Evolutionary conservation across 2,888 invertebrate genomes (phyloP), one percentile per base, ranked within the genome.

Genomic region (Parnassius apollo): DNA sequence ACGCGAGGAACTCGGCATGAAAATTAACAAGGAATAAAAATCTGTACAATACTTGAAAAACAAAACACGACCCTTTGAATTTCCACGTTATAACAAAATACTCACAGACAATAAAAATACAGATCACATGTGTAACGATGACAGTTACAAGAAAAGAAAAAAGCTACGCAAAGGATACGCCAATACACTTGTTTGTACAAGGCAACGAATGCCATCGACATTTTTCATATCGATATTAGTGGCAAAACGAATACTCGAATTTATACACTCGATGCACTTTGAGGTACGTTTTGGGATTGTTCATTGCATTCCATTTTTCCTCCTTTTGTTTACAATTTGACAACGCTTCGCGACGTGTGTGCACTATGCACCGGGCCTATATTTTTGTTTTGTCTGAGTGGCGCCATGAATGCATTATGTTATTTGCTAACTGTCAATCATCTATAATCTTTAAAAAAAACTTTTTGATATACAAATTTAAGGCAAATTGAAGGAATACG

Each of bases 341-440:
- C 66, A 60, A 66, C 65, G 65, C 72, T 72, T 67, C 69, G 69
- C 70, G 71, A 70, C 71, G 69, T 73, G 71, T 68, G 71, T 68
- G 60, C 35, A 35, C 56, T 68, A 70, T 68, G 60, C 35, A 35
- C 56, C 54, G 68, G 68, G 66, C 64, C 66, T 64, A 58, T 66
- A 55, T 66, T 75, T 77, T 75, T 77, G 71, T 75, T 75, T 73
- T 71, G 77, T 77, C 77, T 75, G 76, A 73, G 73, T 75, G 70
- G 70, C 60, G 66, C 55, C 45, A 10, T 50, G 51, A 65, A 62
- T 66, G 62, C 45, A 51, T 66, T 74, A 35, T 35, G 35, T 35
- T 35, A 35, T 35, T 35, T 35, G 4, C 35, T 35, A 35, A 0
- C 4, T 35, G 4, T 35, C 4, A 7, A 35, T 35, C 18, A 18